Percentiles rank a stretch among this genome's conserved stretches.
phyloP scores from a whole-genome alignment of 2,113 vertebrate species.

The Chinchilla lanigera region DNA sequence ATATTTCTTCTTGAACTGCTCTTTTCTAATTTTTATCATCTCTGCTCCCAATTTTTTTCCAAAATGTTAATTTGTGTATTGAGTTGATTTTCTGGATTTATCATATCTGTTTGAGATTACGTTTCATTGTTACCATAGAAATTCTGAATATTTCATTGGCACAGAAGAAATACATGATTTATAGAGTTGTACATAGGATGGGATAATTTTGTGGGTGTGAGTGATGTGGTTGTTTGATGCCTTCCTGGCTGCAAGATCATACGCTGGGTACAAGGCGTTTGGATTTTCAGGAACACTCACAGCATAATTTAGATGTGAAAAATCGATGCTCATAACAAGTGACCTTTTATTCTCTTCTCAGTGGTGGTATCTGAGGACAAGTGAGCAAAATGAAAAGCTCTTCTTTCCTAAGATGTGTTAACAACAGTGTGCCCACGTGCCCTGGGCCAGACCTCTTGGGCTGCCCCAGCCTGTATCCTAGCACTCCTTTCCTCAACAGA shows the following conservation, averaged over 20 bases:
- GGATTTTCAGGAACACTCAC: neutral
- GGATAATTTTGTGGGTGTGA: neutral
- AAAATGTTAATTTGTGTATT: neutral
- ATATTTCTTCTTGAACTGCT: neutral
- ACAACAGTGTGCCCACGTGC: neutral
- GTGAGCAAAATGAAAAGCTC: neutral
- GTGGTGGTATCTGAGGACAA: neutral
- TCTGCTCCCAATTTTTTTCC: neutral
- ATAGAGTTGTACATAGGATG: neutral
- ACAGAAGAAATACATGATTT: neutral
- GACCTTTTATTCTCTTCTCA: neutral
- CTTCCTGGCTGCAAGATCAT: neutral
- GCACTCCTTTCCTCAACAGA: neutral
- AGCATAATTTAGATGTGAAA: neutral
- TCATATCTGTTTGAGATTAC: neutral
- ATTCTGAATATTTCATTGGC: neutral
- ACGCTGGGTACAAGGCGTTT: neutral
- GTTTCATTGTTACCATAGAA: neutral
- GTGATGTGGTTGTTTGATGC: neutral
- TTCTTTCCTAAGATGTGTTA: neutral
- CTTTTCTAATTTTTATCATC: slow-evolving; percentile 8
- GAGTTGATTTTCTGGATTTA: neutral
- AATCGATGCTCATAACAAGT: neutral
- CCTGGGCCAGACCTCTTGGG: neutral
- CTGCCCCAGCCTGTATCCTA: neutral